Percentiles rank a stretch among this genome's conserved stretches.
These are phyloP conservation scores for Cyprichromis sp. DNA, from an alignment of 2,113 vertebrate species.

Conservation along the genomic window DNA sequence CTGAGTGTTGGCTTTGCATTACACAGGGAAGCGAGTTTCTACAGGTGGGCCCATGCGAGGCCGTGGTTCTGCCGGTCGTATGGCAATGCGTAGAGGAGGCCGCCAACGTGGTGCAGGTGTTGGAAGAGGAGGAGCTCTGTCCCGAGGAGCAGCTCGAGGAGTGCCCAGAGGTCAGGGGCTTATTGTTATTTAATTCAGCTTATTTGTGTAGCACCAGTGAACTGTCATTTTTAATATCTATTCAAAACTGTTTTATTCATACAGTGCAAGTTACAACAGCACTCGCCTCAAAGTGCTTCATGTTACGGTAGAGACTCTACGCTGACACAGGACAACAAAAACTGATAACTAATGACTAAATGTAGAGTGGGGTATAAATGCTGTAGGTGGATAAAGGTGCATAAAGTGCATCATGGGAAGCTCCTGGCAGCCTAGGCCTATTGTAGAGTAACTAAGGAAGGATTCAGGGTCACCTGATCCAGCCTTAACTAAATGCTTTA, in stretches of 20 bases:
- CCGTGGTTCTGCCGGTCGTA: constrained; percentile 78
- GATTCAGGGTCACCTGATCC: background rate
- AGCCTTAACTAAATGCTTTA: background rate
- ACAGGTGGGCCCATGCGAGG: constrained; percentile 78
- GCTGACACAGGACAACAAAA: background rate
- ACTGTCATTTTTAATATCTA: background rate
- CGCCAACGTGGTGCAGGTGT: constrained; percentile 71
- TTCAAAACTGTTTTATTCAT: background rate
- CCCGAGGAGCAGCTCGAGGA: constrained; percentile 77
- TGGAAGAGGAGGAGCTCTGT: constrained; percentile 79
- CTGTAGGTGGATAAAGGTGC: background rate
- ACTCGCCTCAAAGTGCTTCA: background rate
- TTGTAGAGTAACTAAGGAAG: background rate
- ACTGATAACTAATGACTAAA: background rate
- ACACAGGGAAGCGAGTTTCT: constrained; percentile 35
- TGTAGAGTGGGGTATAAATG: background rate
- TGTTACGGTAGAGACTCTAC: background rate
- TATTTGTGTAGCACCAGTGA: background rate
- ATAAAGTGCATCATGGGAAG: background rate
- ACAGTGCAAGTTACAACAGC: background rate
- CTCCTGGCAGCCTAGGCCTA: background rate
- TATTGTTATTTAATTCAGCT: background rate
- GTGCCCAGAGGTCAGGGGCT: constrained; percentile 3
- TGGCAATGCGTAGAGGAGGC: constrained; percentile 79
- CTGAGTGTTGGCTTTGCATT: background rate